Percentiles rank a stretch among this genome's conserved stretches.
Evolutionary conservation across 1,140 invertebrate species (phyloP).

Genomic region (Orchesella cincta): DNA sequence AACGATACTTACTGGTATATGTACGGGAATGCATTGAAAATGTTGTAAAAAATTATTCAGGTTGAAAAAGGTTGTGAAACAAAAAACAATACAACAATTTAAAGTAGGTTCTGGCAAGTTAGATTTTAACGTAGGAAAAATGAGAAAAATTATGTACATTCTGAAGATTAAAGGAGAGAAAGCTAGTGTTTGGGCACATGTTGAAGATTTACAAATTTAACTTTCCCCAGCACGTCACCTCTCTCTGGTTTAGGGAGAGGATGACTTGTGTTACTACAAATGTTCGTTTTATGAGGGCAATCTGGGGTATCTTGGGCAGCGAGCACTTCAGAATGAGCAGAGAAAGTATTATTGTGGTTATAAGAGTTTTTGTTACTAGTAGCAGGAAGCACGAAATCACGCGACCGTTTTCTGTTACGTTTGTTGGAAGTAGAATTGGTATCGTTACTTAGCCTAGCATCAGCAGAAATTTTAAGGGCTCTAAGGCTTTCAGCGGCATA

Average conservation of each 20-base stretch:
- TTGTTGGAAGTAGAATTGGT: neutral
- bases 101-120: no score
- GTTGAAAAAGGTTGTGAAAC: no score
- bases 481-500: constrained; percentile 11
- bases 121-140: no score
- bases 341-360: neutral
- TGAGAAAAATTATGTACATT: no score
- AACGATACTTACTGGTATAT: no score
- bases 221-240: constrained; percentile 1
- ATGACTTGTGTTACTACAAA: constrained; percentile 1
- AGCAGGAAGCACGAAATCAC: neutral
- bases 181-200: constrained; percentile 1
- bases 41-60: neutral
- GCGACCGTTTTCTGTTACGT: neutral
- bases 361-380: neutral
- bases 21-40: neutral
- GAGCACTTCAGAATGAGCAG: neutral
- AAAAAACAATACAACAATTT: neutral
- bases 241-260: neutral
- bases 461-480: constrained; percentile 18
- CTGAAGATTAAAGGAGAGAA: neutral
- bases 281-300: neutral
- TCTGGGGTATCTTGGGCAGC: neutral
- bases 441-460: neutral
- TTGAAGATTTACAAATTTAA: constrained; percentile 17